Evolutionary conservation across 2,797 vertebrate genomes (phyloP), one percentile per base, ranked within the genome.

Genomic region (Dryobates pubescens): DNA sequence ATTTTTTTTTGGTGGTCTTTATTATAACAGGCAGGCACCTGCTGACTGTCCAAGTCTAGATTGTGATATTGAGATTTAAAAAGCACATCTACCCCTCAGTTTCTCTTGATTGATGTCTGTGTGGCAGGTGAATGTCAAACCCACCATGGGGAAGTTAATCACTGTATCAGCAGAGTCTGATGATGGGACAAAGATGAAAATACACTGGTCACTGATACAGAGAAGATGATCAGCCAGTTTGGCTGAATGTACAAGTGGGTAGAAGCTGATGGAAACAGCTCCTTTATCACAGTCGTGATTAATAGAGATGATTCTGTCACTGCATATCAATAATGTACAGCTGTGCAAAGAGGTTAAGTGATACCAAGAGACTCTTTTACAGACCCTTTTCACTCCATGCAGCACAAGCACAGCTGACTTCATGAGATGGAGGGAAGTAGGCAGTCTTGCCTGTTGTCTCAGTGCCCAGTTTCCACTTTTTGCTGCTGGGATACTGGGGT

Each of bases 21-120:
- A 85, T 89, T 93, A 76, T 71, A 87, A 72, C 84, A 96, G 94
- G 90, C 96, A 96, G 89, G 92, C 97, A 98, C 98, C 98, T 98
- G 97, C 96, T 95, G 93, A 58, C 86, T 79, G 49, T 86, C 89
- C 84, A 82, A 90, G 74, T 59, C 56, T 78, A 73, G 68, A 54
- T 65, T 74, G 77, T 69, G 89, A 76, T 76, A 67, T 82, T 93
- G 56, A 56, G 62, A 34, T 93, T 84, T 72, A 29, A 92, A 95
- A 93, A 86, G 72, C 77, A 79, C 74, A 88, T 69, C 65, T 65
- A 36, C 76, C 59, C 36, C 49, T 81, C 57, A 20, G 6, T 84
- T 94, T 74, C 82, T 79, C 70, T 73, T 38, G 63, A 61, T 5
- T 82, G 73, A 54, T 27, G 45, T 86, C 59, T 67, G 36, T 88